These are phyloP conservation scores for Zalophus californianus DNA, from an alignment of 2,797 vertebrate species.

Conservation along the genomic window DNA sequence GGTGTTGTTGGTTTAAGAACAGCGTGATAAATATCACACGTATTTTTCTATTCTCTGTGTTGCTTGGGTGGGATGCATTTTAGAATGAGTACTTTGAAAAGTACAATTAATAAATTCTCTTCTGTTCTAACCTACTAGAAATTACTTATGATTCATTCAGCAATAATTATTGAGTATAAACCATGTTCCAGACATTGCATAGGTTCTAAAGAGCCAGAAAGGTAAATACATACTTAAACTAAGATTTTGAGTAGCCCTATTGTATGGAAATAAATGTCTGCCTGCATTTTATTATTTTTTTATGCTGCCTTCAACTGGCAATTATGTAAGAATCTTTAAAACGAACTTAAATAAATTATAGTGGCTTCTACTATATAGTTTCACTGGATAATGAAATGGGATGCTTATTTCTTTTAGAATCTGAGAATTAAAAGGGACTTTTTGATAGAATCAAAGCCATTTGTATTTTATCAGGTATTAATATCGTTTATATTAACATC, in stretches of 20 bases:
- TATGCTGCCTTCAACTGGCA: conserved; percentile 57
- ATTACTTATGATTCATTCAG: conserved; percentile 71
- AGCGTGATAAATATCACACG: neutral
- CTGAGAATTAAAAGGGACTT: conserved; percentile 42
- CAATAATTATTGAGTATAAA: conserved; percentile 68
- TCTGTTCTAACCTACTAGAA: conserved; percentile 71
- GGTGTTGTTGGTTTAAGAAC: conserved; percentile 10
- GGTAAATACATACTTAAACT: conserved; percentile 62
- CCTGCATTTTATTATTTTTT: conserved; percentile 51
- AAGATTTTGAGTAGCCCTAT: conserved; percentile 58
- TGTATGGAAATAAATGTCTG: conserved; percentile 66
- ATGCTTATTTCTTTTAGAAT: conserved; percentile 55
- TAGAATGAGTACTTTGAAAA: conserved; percentile 75
- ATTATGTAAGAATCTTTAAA: conserved; percentile 60
- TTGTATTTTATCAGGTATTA: conserved; percentile 44
- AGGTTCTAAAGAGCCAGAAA: conserved; percentile 67
- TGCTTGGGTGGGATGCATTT: conserved; percentile 61
- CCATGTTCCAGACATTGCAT: conserved; percentile 44
- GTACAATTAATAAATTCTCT: conserved; percentile 72
- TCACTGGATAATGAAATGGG: conserved; percentile 35
- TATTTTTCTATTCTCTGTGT: conserved; percentile 43
- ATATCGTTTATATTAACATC: conserved; percentile 7
- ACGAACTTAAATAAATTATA: conserved; percentile 54
- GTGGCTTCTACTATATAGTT: conserved; percentile 36
- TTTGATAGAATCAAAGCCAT: conserved; percentile 51